phyloP scores from a whole-genome alignment of 2,888 invertebrate species.

The Zootermopsis nevadensis region DNA sequence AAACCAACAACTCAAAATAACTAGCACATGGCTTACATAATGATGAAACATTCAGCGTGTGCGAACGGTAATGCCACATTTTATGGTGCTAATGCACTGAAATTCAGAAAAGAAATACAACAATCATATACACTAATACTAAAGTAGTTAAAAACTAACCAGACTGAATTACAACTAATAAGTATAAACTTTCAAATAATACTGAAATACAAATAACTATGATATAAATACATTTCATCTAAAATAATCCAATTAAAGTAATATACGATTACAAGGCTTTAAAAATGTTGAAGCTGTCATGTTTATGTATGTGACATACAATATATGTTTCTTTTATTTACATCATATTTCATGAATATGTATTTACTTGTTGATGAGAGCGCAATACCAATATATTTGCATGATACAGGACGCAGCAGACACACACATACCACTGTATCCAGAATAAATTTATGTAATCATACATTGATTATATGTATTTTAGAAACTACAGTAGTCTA shows the following conservation, averaged over 20 bases:
- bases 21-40: too few species aligned
- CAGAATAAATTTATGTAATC: neutral
- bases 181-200: too few species aligned
- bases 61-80: too few species aligned
- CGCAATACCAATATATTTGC: neutral
- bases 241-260: neutral
- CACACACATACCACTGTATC: neutral
- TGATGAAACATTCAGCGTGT: too few species aligned
- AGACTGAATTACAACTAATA: too few species aligned
- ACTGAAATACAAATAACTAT: too few species aligned
- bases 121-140: too few species aligned
- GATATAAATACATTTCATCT: too few species aligned
- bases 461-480: neutral
- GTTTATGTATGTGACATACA: neutral
- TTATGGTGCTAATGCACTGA: too few species aligned
- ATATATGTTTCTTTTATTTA: neutral
- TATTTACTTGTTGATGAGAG: neutral
- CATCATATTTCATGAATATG: conserved; percentile 13
- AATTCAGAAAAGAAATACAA: too few species aligned
- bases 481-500: neutral
- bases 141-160: too few species aligned
- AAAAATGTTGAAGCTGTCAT: neutral
- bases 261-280: neutral
- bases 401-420: neutral
- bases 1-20: too few species aligned